Conservation (phyloP, 2,113 vertebrate genomes). For the Pangasianodon gigas region DNA sequence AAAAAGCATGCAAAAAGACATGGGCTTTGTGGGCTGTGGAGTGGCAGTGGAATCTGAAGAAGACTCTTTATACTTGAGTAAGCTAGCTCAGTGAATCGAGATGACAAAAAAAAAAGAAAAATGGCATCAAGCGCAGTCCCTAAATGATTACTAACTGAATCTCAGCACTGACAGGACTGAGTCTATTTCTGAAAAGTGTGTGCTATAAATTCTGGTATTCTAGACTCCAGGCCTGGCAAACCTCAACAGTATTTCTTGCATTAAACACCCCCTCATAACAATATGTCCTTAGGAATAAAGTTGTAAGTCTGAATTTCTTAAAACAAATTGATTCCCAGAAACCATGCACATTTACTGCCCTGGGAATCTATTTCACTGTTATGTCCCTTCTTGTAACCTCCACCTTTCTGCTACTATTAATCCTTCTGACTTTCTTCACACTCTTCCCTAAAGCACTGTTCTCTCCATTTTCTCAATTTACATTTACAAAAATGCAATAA, state of each 20-base stretch:
- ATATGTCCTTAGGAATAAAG: neutral
- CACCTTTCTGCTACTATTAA: neutral
- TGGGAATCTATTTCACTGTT: neutral
- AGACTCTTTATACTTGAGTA: neutral
- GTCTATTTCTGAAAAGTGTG: neutral
- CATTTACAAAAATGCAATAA: neutral
- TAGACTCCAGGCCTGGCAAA: neutral
- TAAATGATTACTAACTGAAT: conserved; percentile 13
- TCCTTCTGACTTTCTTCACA: neutral
- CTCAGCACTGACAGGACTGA: neutral
- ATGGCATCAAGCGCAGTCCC: conserved; percentile 3
- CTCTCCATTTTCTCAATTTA: conserved; percentile 1
- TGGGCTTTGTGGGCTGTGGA: neutral
- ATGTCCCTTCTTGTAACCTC: neutral
- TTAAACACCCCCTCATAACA: neutral
- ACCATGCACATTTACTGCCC: neutral
- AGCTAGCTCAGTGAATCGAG: neutral
- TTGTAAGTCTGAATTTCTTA: neutral
- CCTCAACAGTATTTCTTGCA: neutral
- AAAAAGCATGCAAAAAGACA: neutral
- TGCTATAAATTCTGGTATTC: neutral
- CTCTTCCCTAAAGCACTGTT: neutral
- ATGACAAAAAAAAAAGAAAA: conserved; percentile 25
- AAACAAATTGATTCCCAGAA: neutral
- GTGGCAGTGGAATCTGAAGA: neutral